Percentiles rank a stretch among this genome's conserved stretches.
Conservation (phyloP, 2,888 invertebrate genomes). For the Graphium colonna region DNA sequence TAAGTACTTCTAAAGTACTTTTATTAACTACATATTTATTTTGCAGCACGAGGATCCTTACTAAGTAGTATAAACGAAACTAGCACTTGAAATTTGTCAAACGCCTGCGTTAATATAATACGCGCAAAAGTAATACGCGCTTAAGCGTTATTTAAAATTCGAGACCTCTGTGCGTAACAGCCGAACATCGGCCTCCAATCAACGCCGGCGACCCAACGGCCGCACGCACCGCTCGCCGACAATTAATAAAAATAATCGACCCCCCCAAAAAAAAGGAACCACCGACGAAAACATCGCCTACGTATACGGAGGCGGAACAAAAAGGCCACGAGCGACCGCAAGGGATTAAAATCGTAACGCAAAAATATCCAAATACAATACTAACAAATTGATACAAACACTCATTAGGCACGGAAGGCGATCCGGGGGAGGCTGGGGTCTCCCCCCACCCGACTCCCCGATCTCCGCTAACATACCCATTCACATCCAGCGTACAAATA, state of each 20-base stretch:
- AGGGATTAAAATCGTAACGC: constrained; percentile 78
- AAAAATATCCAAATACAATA: constrained; percentile 80
- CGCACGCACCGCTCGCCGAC: constrained; percentile 48
- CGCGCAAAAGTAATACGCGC: no score
- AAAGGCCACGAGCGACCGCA: constrained; percentile 66
- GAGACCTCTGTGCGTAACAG: constrained; percentile 44
- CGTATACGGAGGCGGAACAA: constrained; percentile 40
- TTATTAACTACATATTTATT: no score
- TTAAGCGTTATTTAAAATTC: no score
- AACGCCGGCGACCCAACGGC: constrained; percentile 56
- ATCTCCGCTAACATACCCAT: constrained; percentile 65
- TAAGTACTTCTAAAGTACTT: no score
- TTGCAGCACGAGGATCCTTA: no score
- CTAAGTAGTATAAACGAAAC: no score
- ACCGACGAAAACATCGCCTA: neutral
- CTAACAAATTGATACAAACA: constrained; percentile 81
- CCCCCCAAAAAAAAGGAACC: constrained; percentile 49
- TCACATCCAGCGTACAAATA: constrained; percentile 80
- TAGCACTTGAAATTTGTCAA: no score
- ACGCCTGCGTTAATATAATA: no score
- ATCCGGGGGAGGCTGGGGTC: constrained; percentile 41
- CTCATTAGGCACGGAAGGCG: constrained; percentile 65
- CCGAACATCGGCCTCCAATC: constrained; percentile 63
- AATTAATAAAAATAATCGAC: constrained; percentile 37
- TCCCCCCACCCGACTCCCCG: constrained; percentile 38